Base-by-base conservation (phyloP, 2,797 vertebrate species). In the Streptopelia turtur region DNA sequence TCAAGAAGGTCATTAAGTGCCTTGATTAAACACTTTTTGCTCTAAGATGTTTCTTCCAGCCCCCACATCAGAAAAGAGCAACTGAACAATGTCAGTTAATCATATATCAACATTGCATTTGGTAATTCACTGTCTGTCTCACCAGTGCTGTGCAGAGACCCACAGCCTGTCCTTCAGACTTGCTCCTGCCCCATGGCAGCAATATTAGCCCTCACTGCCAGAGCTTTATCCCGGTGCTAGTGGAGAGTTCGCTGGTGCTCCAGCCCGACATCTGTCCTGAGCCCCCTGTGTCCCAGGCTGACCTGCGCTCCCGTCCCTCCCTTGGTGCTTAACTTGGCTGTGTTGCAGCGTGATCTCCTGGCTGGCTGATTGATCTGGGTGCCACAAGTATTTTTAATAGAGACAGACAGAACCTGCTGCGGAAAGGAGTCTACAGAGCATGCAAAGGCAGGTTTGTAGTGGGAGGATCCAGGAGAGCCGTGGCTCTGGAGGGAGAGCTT, bases 351-450 rank as follows among this genome's bases (percentile, higher is more conserved):
- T 20, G 11, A 10, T 76, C 64, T 95, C 50, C 35, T 41, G 79
- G 21, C 43, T 57, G 15, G 27, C 7, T 20, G 12, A 21, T 63
- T 1, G 0, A 4, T 72, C 43, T 31, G 37, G 30, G 11, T 76
- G 70, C 30, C 27, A 45, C 49, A n/a, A 17, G 33, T 79, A 33
- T 56, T 79, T 75, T 65, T 49, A 43, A 37, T 11, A 61, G 16
- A 80, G 31, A 6, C 16, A 65, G 59, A 5, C 17, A 53, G 47
- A 76, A 60, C 3, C 35, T 28, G 25, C 39, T 77, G 28, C 3
- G 3, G 64, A 53, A 70, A 23, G 22, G 49, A 52, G 33, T 14
- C 43, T 16, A 0, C 22, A 1, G 11, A 41, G 69, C 3, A 0
- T 45, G 57, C 3, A 1, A 37, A 56, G 27, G 59, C 78, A 80